Evolutionary conservation across 2,113 vertebrate genomes (phyloP), one percentile per base, ranked within the genome.

Genomic region (Bostrychus sinensis): DNA sequence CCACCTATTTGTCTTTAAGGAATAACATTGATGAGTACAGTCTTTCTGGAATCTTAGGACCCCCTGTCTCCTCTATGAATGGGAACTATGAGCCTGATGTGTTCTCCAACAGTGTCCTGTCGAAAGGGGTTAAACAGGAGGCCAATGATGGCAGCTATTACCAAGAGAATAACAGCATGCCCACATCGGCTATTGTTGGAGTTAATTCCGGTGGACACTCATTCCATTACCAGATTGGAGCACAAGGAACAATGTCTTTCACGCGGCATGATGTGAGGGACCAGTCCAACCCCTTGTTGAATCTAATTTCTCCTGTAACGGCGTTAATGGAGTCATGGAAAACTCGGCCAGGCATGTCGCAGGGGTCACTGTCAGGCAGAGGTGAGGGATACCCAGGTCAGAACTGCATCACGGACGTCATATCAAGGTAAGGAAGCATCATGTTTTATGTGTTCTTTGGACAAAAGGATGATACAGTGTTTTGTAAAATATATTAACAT

Each of bases 151-250:
- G 93, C 90, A 93, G 94, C 92, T 98, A 97, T 90, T 98, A 95
- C 88, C 94, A 95, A 75, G 96, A 96, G 74, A 95, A 91, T 89
- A 93, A 91, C 85, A 85, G 81, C 74, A 89, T 95, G 86, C 94
- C 96, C 62, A 90, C 95, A 2, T 98, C 97, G 50, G 95, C 96
- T 86, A 97, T 99, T 65, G 95, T 98, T 80, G 97, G 97, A 59
- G 96, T 99, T 90, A 99, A 98, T 94, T 97, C 97, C 73, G 91
- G 95, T 72, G 96, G 95, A 93, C 97, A 98, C 87, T 98, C 97
- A 38, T 99, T 98, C 93, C 96, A 99, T 93, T 99, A 99, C 93
- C 93, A 96, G 93, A 98, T 98, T 86, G 97, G 97, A 90, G 95
- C 96, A 65, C 95, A 98, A 90, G 96, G 96, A 91, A 96, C 95